phyloP scores from a whole-genome alignment of 2,888 invertebrate genomes.

The Rhabditophanes sp. region DNA sequence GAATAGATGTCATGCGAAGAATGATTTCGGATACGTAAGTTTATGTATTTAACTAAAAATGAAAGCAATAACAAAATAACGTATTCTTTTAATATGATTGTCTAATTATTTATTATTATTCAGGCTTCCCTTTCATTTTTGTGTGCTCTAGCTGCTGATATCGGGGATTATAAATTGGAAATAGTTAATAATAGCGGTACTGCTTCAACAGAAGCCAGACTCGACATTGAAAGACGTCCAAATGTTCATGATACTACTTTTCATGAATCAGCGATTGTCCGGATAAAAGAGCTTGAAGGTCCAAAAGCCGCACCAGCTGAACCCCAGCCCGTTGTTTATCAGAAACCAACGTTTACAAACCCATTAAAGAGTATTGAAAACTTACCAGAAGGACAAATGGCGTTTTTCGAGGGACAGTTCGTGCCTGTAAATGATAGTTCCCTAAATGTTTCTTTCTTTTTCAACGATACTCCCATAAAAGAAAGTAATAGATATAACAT shows the following conservation, averaged over 20 bases:
- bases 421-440: slow-evolving; percentile 84
- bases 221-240: slow-evolving; percentile 30
- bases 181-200: slow-evolving; percentile 80
- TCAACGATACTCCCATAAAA: slow-evolving; percentile 38
- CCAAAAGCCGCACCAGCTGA: slow-evolving; percentile 51
- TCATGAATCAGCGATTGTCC: slow-evolving; percentile 77
- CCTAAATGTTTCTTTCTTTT: slow-evolving; percentile 46
- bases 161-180: slow-evolving; percentile 64
- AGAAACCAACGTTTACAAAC: slow-evolving; percentile 81
- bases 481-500: slow-evolving; percentile 45
- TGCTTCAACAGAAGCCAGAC: slow-evolving; percentile 53
- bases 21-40: slow-evolving; percentile 85
- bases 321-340: slow-evolving; percentile 64
- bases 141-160: slow-evolving; percentile 9
- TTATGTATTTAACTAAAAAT: slow-evolving; percentile 68
- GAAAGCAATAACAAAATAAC: no score
- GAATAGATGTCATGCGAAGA: slow-evolving; percentile 47
- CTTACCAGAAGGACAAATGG: slow-evolving; percentile 71
- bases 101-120: slow-evolving; percentile 61
- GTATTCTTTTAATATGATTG: slow-evolving; percentile 62
- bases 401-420: slow-evolving; percentile 77
- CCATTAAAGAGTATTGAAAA: slow-evolving; percentile 76
- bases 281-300: slow-evolving; percentile 68
- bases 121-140: neutral
- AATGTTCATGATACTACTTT: slow-evolving; percentile 62